Evolutionary conservation across 1,140 invertebrate species (phyloP).

Genomic region (Pachypeltis micranthus): DNA sequence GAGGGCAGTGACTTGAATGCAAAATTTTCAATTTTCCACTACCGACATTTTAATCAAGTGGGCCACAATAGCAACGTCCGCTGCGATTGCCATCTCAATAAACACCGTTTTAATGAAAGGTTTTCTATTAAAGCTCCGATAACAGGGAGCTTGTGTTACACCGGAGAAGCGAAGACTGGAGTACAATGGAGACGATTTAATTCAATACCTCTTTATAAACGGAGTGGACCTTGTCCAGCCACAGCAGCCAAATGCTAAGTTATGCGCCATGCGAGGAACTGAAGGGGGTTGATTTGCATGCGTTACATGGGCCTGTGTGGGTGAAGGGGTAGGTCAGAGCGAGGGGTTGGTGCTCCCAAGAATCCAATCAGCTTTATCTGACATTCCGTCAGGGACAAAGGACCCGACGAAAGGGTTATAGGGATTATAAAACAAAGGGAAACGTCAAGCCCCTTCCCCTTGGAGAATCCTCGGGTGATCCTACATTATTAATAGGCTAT

Average conservation of each 20-base stretch:
- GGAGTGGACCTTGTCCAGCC: slow-evolving; percentile 7
- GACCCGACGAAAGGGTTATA: background rate
- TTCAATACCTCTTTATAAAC: slow-evolving; percentile 5
- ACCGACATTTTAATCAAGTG: slow-evolving; percentile 1
- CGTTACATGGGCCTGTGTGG: background rate
- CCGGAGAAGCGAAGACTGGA: too few relatives aligned
- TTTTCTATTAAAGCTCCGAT: background rate
- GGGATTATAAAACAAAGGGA: slow-evolving; percentile 11
- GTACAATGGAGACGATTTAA: slow-evolving; percentile 8
- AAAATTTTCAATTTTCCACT: too few relatives aligned
- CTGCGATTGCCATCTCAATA: background rate
- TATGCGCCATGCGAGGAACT: background rate
- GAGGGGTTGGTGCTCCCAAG: too few relatives aligned
- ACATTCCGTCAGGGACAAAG: slow-evolving; percentile 12
- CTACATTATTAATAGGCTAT: slow-evolving; percentile 12
- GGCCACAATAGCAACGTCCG: background rate
- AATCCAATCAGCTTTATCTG: slow-evolving; percentile 13
- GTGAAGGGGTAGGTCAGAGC: too few relatives aligned
- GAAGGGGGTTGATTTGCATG: slow-evolving; percentile 1
- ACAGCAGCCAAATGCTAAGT: background rate
- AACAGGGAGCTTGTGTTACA: too few relatives aligned
- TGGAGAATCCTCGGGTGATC: slow-evolving; percentile 1
- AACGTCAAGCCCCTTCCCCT: background rate
- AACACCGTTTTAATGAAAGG: background rate
- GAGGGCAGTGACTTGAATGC: too few relatives aligned